Conservation (phyloP, 2,113 vertebrate species). For the Ciconia stormi region DNA sequence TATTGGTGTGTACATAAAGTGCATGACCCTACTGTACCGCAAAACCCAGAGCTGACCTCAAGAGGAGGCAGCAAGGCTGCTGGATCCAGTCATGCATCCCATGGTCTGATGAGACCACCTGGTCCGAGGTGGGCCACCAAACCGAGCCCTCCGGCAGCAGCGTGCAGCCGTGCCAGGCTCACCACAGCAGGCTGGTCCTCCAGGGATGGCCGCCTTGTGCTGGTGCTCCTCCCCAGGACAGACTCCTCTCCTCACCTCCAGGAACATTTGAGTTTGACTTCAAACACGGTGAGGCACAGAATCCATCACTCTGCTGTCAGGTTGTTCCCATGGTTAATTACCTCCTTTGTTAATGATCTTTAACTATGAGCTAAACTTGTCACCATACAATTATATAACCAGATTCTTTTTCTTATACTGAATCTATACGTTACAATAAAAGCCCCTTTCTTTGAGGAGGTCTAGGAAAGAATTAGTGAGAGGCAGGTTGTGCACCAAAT, state of each 20-base stretch:
- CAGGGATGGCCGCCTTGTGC: not conserved
- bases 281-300: not conserved
- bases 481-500: not conserved
- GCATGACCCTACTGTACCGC: fast-evolving
- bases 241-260: not conserved
- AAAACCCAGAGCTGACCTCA: not conserved
- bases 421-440: not conserved
- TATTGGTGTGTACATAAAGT: fast-evolving
- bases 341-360: not conserved
- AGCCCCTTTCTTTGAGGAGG: not conserved
- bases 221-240: not conserved
- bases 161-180: not conserved
- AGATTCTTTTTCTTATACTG: not conserved
- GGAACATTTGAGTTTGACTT: not conserved
- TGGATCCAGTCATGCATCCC: not conserved
- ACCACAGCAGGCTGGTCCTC: too few relatives aligned
- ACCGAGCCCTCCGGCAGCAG: not conserved
- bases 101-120: not conserved
- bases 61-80: not conserved
- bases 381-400: not conserved
- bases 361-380: not conserved
- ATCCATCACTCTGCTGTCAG: not conserved
- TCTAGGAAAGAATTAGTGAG: not conserved
- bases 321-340: not conserved
- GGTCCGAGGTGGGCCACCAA: not conserved